Evolutionary conservation across 92 coral and sea anemone genomes (phyloP), one percentile per base, ranked within the genome.

Genomic region (Actinostola sp.): DNA sequence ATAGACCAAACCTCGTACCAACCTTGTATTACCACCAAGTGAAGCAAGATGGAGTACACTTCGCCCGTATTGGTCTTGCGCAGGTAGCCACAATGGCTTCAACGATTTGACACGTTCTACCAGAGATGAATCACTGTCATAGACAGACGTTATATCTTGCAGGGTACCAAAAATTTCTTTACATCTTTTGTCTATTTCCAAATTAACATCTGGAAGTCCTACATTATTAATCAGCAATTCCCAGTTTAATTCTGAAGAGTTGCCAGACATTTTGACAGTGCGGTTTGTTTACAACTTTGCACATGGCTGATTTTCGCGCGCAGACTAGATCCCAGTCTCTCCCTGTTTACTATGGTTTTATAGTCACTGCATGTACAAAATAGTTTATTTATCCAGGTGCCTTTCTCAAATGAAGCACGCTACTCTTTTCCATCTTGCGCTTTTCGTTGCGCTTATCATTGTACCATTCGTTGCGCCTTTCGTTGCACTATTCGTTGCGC

Each of bases 21-120:
- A 43, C 2, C 52, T 21, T 17, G 35, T 43, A 57, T 82, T 57
- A 23, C 73, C 83, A n/a, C 32, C 32, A 42, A 76, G 52, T 34
- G 63, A 55, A 23, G 72, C 78, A 1, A 8, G 20, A 29, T 59
- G 85, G 14, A 86, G 86, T 0, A 80, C 24, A 7, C 66, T 86
- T 61, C 91, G 35, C 20, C 63, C 76, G 62, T 39, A 17, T 31
- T 67, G 69, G 34, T 86, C 86, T 42, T 41, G 25, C 0, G 63
- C 75, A 6, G 63, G 53, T 21, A 45, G 33, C 89, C 89, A 84
- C 13, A 19, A 16, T 8, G 48, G 42, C 49, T 27, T 30, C 9
- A 19, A 10, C 8, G 8, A 7, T 3, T 12, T 24, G 16, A 67
- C 8, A n/a, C 61, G 29, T 20, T 10, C 4, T 9, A 14, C 8